Evolutionary conservation across 1,140 invertebrate genomes (phyloP), one percentile per base, ranked within the genome.

Genomic region (Drosophila littoralis): DNA sequence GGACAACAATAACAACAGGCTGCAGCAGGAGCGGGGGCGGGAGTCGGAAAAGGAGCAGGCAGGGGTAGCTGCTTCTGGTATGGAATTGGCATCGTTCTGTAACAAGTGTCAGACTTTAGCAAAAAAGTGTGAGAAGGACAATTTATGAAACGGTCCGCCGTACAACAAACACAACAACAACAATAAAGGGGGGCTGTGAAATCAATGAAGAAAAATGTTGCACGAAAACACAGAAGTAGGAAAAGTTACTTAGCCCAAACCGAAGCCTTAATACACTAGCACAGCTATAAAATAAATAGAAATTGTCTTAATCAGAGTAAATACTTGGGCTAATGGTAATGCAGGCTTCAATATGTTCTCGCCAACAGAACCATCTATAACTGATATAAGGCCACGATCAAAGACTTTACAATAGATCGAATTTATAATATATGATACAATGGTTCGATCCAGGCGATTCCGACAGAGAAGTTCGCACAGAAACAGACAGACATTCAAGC

Each of bases 171-270:
- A 52, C 61, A 59, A 57, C 58, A 57, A 8, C 32, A 66, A 36
- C 15, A 55, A 58, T 13, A 42, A 22, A n/a, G 10, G 59, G 59
- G 48, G 63, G 59, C 36, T 45, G 45, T 32, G 68, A 88, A 79
- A 86, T 77, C 76, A 88, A 88, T 88, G 77, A 88, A 89, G 77
- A 88, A 79, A 89, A 88, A 88, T 88, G 84, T 79, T 69, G 57
- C 66, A 63, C 42, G 38, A 52, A 45, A 78, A 57, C 45, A 22
- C 28, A 1, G 9, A 8, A 42, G n/a, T 12, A 33, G 17, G 15
- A 17, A 40, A 4, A n/a, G 15, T 33, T 15, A 6, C 2, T 45
- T 33, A 6, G 28, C 0, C 7, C 12, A 42, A 40, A n/a, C 12
- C 55, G 55, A 57, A 55, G 1, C 13, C 1, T 0, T 9, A 55